These are phyloP conservation scores for Harmothoe impar DNA, from an alignment of 2,888 invertebrate genomes.

Conservation along the genomic window DNA sequence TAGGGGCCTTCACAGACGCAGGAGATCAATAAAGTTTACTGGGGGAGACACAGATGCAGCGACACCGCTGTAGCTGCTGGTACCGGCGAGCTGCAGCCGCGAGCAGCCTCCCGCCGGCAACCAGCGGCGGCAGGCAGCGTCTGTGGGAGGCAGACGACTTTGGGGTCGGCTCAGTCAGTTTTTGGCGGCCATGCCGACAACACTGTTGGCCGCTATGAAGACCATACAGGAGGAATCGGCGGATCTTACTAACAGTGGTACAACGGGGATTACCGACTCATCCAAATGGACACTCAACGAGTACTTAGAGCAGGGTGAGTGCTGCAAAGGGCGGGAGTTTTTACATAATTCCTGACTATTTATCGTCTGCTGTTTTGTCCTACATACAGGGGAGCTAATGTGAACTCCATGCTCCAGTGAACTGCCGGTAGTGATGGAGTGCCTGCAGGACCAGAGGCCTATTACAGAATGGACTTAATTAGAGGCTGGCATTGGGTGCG, in stretches of 20 bases:
- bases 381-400: no score
- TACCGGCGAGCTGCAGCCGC: background rate
- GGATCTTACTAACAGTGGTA: background rate
- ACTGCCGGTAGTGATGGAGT: no score
- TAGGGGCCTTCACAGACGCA: background rate
- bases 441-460: no score
- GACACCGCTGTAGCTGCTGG: background rate
- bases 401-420: no score
- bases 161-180: background rate
- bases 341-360: no score
- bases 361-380: no score
- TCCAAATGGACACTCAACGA: conserved; percentile 12
- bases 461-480: no score
- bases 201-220: background rate
- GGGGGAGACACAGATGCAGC: background rate
- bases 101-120: background rate
- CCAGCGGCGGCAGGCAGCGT: background rate
- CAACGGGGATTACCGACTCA: background rate
- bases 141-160: background rate
- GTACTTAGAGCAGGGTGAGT: conserved; percentile 3
- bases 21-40: background rate
- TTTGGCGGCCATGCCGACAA: conserved; percentile 17
- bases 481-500: no score
- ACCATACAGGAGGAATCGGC: background rate
- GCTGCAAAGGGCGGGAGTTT: background rate